phyloP scores from a whole-genome alignment of 1,140 invertebrate species.

The Brachionus sp. region DNA sequence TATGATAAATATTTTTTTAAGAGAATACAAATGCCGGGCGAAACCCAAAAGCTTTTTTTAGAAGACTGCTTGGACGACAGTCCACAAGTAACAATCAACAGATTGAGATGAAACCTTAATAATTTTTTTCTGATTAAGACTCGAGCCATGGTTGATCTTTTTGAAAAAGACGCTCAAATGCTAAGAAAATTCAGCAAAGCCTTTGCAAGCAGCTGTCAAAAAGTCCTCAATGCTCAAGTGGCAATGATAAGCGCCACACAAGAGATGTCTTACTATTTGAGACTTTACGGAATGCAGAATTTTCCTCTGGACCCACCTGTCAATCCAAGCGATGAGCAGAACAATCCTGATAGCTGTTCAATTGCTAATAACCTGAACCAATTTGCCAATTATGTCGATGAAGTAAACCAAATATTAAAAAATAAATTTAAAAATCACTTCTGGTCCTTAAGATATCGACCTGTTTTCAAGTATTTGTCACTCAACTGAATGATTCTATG shows the following conservation, averaged over 20 bases:
- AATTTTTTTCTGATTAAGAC: not conserved
- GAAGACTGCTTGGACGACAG: conserved; percentile 5
- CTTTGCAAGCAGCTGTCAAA: conserved; percentile 27
- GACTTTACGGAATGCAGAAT: conserved; percentile 37
- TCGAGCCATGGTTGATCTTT: not conserved
- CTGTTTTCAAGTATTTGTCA: conserved; percentile 31
- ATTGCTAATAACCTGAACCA: not conserved
- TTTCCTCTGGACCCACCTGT: conserved; percentile 11
- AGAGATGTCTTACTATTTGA: conserved; percentile 33
- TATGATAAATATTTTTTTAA: not conserved
- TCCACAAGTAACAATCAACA: not conserved
- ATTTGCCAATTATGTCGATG: conserved; percentile 15
- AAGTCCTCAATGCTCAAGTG: conserved; percentile 14
- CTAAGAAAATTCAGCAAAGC: conserved; percentile 35
- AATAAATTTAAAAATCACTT: not conserved
- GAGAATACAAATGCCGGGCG: not conserved
- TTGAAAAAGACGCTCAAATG: conserved; percentile 22
- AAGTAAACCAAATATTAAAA: not conserved
- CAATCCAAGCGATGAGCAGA: not conserved
- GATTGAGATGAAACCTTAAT: not conserved
- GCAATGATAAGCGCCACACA: conserved; percentile 32
- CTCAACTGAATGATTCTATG: not conserved
- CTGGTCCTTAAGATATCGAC: not conserved
- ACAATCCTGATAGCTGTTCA: not conserved
- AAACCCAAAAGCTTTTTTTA: conserved; percentile 13